Conservation (phyloP, 1,140 invertebrate genomes). For the Diprion similis region DNA sequence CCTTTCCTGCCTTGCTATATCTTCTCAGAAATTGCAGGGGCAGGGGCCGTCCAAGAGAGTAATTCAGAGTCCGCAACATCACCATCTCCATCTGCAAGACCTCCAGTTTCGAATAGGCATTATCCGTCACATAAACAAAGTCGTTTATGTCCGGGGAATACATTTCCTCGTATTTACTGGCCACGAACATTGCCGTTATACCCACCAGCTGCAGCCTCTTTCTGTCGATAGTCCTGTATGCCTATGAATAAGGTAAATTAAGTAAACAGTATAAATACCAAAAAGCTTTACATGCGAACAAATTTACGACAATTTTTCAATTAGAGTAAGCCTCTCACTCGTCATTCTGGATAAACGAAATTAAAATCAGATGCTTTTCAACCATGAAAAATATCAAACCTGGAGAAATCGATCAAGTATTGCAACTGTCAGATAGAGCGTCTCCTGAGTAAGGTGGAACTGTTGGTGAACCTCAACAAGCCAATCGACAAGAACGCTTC, state of each 20-base stretch:
- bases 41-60: slow-evolving; percentile 83
- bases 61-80: slow-evolving; percentile 79
- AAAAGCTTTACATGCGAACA: slow-evolving; percentile 2
- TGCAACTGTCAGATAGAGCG: slow-evolving; percentile 86
- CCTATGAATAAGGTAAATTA: slow-evolving; percentile 49
- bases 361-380: too few relatives aligned
- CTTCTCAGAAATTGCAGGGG: slow-evolving; percentile 89
- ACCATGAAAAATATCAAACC: slow-evolving; percentile 54
- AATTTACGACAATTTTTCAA: slow-evolving; percentile 2
- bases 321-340: neutral
- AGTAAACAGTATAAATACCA: slow-evolving; percentile 8
- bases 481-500: slow-evolving; percentile 91
- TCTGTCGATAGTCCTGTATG: slow-evolving; percentile 65
- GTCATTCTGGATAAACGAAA: neutral
- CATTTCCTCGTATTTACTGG: slow-evolving; percentile 96
- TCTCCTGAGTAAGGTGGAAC: slow-evolving; percentile 90
- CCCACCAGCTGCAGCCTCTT: slow-evolving; percentile 89
- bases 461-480: slow-evolving; percentile 90
- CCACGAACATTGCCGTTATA: slow-evolving; percentile 89
- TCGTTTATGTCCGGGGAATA: slow-evolving; percentile 87
- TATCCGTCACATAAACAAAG: slow-evolving; percentile 92
- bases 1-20: slow-evolving; percentile 77
- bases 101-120: slow-evolving; percentile 82
- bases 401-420: slow-evolving; percentile 93
- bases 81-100: slow-evolving; percentile 85